phyloP scores from a whole-genome alignment of 1,140 invertebrate species.

The Adoxophyes honmai region DNA sequence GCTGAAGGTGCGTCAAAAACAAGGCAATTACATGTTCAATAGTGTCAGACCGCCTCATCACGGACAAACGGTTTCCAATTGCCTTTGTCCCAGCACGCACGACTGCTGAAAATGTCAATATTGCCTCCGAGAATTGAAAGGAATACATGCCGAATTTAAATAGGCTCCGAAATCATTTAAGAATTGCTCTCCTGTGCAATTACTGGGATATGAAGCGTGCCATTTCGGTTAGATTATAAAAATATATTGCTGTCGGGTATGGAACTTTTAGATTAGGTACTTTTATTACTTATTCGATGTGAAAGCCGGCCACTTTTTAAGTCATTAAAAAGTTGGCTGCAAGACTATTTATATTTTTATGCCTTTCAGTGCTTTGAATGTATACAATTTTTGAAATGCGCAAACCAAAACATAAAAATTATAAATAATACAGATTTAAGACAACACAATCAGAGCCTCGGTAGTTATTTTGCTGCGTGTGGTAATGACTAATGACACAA shows the following conservation, averaged over 20 bases:
- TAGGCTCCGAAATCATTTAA: conserved; percentile 18
- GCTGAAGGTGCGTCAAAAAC: conserved; percentile 1
- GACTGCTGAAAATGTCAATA: conserved; percentile 36
- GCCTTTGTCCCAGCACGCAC: conserved; percentile 26
- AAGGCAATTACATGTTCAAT: conserved; percentile 39
- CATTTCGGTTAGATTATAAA: neutral
- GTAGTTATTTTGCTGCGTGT: no score
- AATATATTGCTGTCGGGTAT: neutral
- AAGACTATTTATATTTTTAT: no score
- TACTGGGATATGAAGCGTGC: neutral
- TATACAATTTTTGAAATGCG: no score
- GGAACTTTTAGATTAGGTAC: no score
- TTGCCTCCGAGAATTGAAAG: conserved; percentile 39
- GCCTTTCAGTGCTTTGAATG: no score
- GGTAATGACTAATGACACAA: no score
- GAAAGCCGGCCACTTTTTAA: no score
- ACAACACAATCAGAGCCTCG: no score
- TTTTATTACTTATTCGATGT: no score
- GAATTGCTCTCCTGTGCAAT: conserved; percentile 20
- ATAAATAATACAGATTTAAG: no score
- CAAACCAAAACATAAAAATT: no score
- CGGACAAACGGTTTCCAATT: conserved; percentile 44
- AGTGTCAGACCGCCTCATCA: conserved; percentile 39
- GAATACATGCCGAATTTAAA: conserved; percentile 16
- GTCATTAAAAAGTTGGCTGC: no score